Evolutionary conservation across 2,888 invertebrate genomes (phyloP), one percentile per base, ranked within the genome.

Genomic region (Apamea crenata): DNA sequence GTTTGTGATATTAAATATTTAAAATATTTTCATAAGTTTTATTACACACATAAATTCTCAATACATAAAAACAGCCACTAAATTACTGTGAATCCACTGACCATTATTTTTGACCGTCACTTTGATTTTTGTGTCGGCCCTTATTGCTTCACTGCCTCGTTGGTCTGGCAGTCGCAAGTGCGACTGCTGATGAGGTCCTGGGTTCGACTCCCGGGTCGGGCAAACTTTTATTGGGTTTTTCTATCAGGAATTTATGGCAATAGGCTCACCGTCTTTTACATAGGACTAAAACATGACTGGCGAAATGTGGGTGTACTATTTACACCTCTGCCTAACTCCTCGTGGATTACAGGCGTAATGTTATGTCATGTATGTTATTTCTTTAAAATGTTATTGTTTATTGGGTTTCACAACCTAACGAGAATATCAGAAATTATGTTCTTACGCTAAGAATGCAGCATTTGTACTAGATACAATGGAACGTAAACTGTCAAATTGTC

Each of bases 1-100:
- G 82, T 82, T 85, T 88, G 90, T 90, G 89, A 91, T 91, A 91
- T 88, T 87, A 87, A 84, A 87, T 87, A 88, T 78, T 84, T 83
- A 77, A 50, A 74, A 74, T 85, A 81, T 65, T 73, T 75, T 29
- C 7, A 18, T 29, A 18, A 12, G 18, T 81, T 82, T 81, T 70
- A 68, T 50, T 68, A 21, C 16, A 56, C 10, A 47, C 16, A 16
- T 4, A 5, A 4, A 7, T 25, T 44, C 75, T 56, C 32, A 59
- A 3, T 4, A n/a, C 10, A 25, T 4, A 16, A 16, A 44, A 36
- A 21, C 16, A 47, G 74, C 25, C 29, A 75, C 14, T 36, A 21
- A 36, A 40, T 36, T 4, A 32, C 32, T 50, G 5, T 21, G 71
- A 32, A 65, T 21, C 12, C 36, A 36, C 12, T 65, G 36, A 21